Conservation (phyloP, 2,888 invertebrate genomes). For the Nysson spinosus region DNA sequence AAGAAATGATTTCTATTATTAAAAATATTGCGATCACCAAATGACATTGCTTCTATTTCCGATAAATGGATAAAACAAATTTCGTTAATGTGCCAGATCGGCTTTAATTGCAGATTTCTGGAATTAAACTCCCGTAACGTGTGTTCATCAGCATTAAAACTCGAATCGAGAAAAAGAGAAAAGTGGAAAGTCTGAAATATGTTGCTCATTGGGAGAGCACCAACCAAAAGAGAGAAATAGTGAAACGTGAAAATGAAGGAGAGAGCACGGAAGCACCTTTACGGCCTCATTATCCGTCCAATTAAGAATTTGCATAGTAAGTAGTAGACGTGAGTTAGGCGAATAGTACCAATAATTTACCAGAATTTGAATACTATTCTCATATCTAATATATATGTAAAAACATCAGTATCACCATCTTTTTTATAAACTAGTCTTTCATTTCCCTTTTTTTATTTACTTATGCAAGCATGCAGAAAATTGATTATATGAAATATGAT, state of each 20-base stretch:
- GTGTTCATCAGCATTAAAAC: no score
- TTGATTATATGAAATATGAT: no score
- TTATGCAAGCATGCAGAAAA: no score
- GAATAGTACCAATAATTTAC: constrained; percentile 63
- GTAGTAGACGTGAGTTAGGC: constrained; percentile 56
- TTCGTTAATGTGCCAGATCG: no score
- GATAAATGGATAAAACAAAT: no score
- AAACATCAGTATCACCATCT: constrained; percentile 20
- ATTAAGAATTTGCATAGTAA: constrained; percentile 68
- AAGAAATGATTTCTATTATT: no score
- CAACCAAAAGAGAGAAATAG: neutral
- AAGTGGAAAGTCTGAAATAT: neutral
- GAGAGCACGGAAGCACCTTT: constrained; percentile 14
- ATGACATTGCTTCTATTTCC: no score
- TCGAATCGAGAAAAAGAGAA: neutral
- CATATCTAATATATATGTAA: constrained; percentile 13
- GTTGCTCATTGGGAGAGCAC: neutral
- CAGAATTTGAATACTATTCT: constrained; percentile 12
- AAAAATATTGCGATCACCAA: no score
- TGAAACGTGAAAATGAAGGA: constrained; percentile 1
- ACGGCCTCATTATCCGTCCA: constrained; percentile 60
- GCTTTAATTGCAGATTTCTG: no score
- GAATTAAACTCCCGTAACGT: no score
- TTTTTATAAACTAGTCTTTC: neutral
- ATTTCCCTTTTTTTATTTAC: neutral